Conservation (phyloP, 2,797 vertebrate species). For the Cuniculus paca region DNA sequence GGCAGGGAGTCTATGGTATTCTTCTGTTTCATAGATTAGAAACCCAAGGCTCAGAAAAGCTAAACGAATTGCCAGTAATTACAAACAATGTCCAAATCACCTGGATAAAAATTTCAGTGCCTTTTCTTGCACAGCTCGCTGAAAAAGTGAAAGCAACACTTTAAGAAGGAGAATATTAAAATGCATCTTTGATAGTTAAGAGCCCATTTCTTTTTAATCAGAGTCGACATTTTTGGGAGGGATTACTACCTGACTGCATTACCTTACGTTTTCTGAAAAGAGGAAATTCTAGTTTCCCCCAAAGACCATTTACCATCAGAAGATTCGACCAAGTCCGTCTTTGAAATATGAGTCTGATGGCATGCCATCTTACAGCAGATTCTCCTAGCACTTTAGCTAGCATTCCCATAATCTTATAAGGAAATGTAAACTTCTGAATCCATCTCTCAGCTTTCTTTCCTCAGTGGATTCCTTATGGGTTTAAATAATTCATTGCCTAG, state of each 20-base stretch:
- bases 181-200: neutral
- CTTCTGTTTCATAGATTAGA: slow-evolving; percentile 17
- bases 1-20: neutral
- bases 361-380: slow-evolving; percentile 26
- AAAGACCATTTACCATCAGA: slow-evolving; percentile 30
- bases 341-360: neutral
- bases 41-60: neutral
- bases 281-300: slow-evolving; percentile 34
- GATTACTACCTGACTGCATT: slow-evolving; percentile 57
- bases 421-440: slow-evolving; percentile 52
- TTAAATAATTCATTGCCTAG: slow-evolving; percentile 71
- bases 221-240: slow-evolving; percentile 16
- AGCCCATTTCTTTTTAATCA: slow-evolving; percentile 49
- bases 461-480: slow-evolving; percentile 20
- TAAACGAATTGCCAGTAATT: neutral
- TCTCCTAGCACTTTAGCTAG: slow-evolving; percentile 6
- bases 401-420: slow-evolving; percentile 7
- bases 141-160: slow-evolving; percentile 29
- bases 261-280: slow-evolving; percentile 43
- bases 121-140: slow-evolving; percentile 9
- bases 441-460: slow-evolving; percentile 27
- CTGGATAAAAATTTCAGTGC: neutral
- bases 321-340: neutral
- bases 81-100: neutral
- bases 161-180: neutral